Evolutionary conservation across 2,888 invertebrate species (phyloP), one percentile per base, ranked within the genome.

Genomic region (Aleiodes leptofemur): DNA sequence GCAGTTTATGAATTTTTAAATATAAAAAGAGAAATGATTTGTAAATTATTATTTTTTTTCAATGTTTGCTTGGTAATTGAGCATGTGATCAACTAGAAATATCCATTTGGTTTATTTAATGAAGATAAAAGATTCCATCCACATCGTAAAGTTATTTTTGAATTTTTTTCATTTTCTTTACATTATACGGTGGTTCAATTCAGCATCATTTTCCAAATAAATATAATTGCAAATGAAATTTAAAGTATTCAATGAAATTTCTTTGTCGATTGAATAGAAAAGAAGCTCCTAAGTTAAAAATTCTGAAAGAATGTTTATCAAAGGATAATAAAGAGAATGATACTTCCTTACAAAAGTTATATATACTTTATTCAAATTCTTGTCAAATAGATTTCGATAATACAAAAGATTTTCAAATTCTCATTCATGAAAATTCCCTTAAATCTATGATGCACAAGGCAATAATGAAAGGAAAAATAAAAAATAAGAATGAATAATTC

Each of bases 1-100:
- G 80, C 82, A 77, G 77, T 79, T 81, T 84, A 81, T 86, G 83
- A 79, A 82, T 85, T 83, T 84, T 84, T 81, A 81, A 85, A 82
- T 83, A 61, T 61, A 38, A 29, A 57, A 9, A 13, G 57, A 61
- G 38, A 61, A 38, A 38, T 61, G 61, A 61, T 84, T 84, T 86
- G 84, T 85, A 86, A 79, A 87, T 86, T 34, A 34, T 23, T 86
- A 84, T 81, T 81, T 86, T 85, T 81, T 81, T 83, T 23, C 23
- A 23, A 80, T 83, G 83, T 83, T 84, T 80, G 80, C 74, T 79
- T 79, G 23, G 1, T 23, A 23, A 1, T 23, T 23, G 23, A 23
- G 23, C 23, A 23, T 23, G 23, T 23, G 23, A 23, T 23, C 23
- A 23, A 23, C 23, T 23, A 23, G 23, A 23, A 23, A 23, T 23